Evolutionary conservation across 2,113 vertebrate genomes (phyloP).

Genomic region (Lasiurus cinereus): DNA sequence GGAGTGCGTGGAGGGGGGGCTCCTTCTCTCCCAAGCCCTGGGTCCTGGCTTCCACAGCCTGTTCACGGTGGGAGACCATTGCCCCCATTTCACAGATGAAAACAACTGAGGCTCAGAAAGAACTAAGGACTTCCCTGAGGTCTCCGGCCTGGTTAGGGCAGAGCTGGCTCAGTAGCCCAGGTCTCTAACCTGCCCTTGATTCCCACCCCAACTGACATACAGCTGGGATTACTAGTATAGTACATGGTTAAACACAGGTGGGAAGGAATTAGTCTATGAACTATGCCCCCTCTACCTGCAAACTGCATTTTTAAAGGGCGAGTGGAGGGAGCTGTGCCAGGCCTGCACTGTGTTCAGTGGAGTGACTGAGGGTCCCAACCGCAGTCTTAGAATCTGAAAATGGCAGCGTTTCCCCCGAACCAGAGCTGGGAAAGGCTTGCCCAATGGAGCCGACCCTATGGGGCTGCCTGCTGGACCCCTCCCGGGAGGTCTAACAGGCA

Average conservation of each 20-base stretch:
- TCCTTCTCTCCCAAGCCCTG: neutral
- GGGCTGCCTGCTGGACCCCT: neutral
- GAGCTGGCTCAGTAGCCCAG: neutral
- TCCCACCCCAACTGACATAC: neutral
- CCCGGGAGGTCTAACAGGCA: neutral
- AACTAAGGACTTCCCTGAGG: neutral
- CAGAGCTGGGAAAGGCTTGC: neutral
- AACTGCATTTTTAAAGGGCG: neutral
- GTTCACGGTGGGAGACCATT: neutral
- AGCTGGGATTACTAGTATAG: neutral
- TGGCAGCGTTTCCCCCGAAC: neutral
- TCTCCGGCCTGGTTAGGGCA: neutral
- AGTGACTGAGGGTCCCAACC: neutral
- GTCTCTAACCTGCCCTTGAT: neutral
- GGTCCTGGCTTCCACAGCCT: neutral
- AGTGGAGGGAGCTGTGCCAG: neutral
- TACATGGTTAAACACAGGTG: neutral
- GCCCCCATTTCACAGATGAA: neutral
- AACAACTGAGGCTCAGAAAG: neutral
- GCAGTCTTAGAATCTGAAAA: neutral
- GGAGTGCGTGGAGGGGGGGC: fast-evolving
- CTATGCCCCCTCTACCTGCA: neutral
- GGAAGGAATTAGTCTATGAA: neutral
- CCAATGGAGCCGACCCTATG: fast-evolving
- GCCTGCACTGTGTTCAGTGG: no score